Conservation (phyloP, 1,140 invertebrate species). For the Maconellicoccus hirsutus region DNA sequence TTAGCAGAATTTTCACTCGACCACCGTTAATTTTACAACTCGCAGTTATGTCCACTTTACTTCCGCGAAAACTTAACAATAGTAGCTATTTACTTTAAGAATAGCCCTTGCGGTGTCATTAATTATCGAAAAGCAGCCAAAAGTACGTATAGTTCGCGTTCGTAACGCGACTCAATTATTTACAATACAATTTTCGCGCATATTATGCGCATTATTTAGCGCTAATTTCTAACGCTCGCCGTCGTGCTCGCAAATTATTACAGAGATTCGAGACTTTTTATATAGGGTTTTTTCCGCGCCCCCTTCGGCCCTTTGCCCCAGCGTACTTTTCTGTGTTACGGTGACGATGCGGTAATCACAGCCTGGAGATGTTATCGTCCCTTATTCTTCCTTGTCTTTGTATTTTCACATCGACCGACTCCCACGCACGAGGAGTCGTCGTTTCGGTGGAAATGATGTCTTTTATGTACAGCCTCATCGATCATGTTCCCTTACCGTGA, state of each 20-base stretch:
- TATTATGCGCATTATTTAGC: slow-evolving; percentile 3
- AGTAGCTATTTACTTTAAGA: slow-evolving; percentile 9
- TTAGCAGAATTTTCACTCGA: neutral
- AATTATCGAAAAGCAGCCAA: neutral
- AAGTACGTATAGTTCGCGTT: slow-evolving; percentile 5
- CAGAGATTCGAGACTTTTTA: too few species aligned
- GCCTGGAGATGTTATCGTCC: too few species aligned
- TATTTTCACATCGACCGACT: too few species aligned
- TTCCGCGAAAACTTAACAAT: neutral
- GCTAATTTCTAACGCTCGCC: neutral
- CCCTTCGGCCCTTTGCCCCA: too few species aligned
- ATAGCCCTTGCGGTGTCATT: slow-evolving; percentile 7
- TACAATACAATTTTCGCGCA: neutral
- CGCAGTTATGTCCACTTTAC: neutral
- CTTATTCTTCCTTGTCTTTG: too few species aligned
- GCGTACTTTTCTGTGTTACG: too few species aligned
- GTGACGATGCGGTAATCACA: too few species aligned
- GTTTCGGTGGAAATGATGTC: too few species aligned
- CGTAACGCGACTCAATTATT: neutral
- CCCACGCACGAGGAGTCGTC: too few species aligned
- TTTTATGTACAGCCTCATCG: too few species aligned
- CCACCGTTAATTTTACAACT: neutral
- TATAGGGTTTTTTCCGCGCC: too few species aligned
- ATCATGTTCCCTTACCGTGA: too few species aligned
- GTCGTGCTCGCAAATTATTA: neutral